Evolutionary conservation across 2,797 vertebrate genomes (phyloP).

Genomic region (Cuculus canorus): DNA sequence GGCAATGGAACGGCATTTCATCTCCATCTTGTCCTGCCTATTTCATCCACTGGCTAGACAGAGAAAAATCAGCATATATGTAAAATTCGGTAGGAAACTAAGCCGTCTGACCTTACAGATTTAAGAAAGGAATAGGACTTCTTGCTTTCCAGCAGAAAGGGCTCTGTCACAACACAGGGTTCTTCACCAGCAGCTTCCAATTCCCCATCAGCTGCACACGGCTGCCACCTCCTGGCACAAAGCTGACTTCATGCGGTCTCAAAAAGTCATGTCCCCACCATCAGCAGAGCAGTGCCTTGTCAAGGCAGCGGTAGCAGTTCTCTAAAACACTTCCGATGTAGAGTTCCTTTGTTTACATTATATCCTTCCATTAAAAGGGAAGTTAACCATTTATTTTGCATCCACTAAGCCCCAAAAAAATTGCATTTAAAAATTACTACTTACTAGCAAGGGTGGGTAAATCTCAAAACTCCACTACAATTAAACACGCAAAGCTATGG

Average conservation of each 20-base stretch:
- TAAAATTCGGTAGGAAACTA: background rate
- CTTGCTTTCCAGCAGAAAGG: background rate
- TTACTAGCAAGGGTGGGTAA: background rate
- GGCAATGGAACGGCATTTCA: background rate
- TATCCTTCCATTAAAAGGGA: background rate
- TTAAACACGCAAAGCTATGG: background rate
- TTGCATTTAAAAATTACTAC: background rate
- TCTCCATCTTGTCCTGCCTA: background rate
- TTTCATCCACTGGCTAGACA: background rate
- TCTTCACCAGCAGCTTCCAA: background rate
- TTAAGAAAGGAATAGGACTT: too few relatives aligned
- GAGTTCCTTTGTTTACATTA: background rate
- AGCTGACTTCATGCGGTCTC: background rate
- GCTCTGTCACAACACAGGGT: fast-evolving
- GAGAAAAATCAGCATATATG: background rate
- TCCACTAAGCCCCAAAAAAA: background rate
- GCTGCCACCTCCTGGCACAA: slow-evolving; percentile 57
- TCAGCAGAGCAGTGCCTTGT: fast-evolving
- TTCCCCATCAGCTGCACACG: background rate
- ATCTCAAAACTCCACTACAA: background rate
- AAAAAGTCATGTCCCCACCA: too few relatives aligned
- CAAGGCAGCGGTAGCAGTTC: background rate
- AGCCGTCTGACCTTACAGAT: background rate
- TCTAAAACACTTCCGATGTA: background rate
- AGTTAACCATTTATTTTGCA: background rate